A percentile compares a stretch with the other conserved stretches of the same genome.
Evolutionary conservation across 2,888 invertebrate species (phyloP).

Genomic region (Oscheius sp.): DNA sequence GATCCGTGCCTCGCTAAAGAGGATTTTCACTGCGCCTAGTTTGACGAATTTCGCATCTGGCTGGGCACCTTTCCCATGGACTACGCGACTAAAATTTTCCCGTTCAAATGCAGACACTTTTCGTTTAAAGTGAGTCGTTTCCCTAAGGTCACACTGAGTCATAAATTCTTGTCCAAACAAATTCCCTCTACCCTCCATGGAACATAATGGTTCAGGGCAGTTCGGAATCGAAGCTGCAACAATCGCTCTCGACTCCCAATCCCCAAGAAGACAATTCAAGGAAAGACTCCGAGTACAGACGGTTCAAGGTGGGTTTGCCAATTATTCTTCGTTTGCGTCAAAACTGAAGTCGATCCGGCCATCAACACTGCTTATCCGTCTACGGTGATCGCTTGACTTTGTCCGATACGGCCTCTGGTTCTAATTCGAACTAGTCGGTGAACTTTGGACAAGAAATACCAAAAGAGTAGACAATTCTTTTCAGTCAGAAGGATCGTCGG

Average conservation of each 20-base stretch:
- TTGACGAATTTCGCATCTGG: constrained; percentile 16
- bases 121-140: background rate
- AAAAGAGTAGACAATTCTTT: constrained; percentile 24
- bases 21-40: constrained; percentile 1
- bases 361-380: constrained; percentile 9
- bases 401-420: background rate
- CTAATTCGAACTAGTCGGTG: background rate
- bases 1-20: background rate
- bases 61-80: background rate
- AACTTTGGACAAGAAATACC: background rate
- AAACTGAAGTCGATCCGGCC: constrained; percentile 18
- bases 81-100: background rate
- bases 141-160: background rate
- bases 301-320: constrained; percentile 62
- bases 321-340: constrained; percentile 18
- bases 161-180: no score
- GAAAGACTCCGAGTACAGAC: constrained; percentile 70
- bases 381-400: background rate
- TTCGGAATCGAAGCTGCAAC: constrained; percentile 51
- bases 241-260: constrained; percentile 70
- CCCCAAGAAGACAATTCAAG: constrained; percentile 51
- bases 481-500: constrained; percentile 59
- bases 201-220: constrained; percentile 19
- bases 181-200: background rate
- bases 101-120: constrained; percentile 4